Percentiles rank a stretch among this genome's conserved stretches.
Evolutionary conservation across 2,888 invertebrate genomes (phyloP).

Genomic region (Polyommatus icarus): DNA sequence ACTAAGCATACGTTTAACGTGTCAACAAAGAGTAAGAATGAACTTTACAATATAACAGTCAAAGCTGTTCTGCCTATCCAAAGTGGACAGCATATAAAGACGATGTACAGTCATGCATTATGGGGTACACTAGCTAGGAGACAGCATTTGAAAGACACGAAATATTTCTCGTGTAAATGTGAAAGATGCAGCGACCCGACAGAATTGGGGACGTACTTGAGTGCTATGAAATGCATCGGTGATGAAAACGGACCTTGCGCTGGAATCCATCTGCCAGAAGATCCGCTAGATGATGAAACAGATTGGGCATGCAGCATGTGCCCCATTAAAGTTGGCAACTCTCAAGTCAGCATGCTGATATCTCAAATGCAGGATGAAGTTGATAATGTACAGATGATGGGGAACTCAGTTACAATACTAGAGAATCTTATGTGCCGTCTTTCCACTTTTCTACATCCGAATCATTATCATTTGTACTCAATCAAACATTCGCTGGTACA

Average conservation of each 20-base stretch:
- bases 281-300: conserved; percentile 85
- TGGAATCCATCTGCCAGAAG: conserved; percentile 85
- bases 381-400: conserved; percentile 82
- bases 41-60: conserved; percentile 83
- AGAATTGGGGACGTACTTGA: conserved; percentile 87
- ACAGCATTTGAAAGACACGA: conserved; percentile 88
- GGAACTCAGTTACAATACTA: conserved; percentile 81
- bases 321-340: conserved; percentile 81
- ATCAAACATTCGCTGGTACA: conserved; percentile 91
- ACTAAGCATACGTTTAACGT: conserved; percentile 86
- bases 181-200: conserved; percentile 89
- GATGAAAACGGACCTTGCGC: conserved; percentile 80
- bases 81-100: conserved; percentile 87
- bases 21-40: conserved; percentile 71
- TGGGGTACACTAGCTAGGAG: conserved; percentile 92
- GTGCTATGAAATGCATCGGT: conserved; percentile 84
- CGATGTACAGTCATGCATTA: conserved; percentile 92
- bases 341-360: conserved; percentile 84
- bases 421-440: conserved; percentile 85
- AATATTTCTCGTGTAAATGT: conserved; percentile 89
- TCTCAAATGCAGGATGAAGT: conserved; percentile 89
- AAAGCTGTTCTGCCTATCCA: conserved; percentile 84
- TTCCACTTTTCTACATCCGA: conserved; percentile 88
- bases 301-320: conserved; percentile 90
- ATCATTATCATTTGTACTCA: conserved; percentile 91